Evolutionary conservation across 1,140 invertebrate genomes (phyloP), one percentile per base, ranked within the genome.

Genomic region (Antheraea pernyi): DNA sequence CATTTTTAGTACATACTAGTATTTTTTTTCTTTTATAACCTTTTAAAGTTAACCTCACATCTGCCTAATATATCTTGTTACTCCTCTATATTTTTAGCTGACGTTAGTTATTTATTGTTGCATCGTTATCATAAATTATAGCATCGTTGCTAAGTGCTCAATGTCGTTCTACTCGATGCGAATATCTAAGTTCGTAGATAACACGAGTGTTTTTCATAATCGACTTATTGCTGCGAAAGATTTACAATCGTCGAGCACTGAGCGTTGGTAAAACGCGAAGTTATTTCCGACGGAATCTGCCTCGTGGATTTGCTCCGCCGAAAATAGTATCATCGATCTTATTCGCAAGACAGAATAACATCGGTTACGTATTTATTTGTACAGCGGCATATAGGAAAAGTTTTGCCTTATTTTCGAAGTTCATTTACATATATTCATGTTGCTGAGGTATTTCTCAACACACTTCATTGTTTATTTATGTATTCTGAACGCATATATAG

Each of bases 251-350:
- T 71, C 13, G 46, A 53, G 64, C 63, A 65, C 74, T 68, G 76
- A 75, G 72, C 75, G 83, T 79, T 84, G 85, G 78, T 86, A 76
- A 83, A 82, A 81, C 79, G 76, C 74, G 67, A 68, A 84, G 89
- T 83, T 91, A 91, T 91, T 90, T 91, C 83, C 74, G 85, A 89
- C 77, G 81, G 82, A 89, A 90, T 91, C 80, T 78, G 84, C 81
- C 82, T 88, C 84, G 83, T 84, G 82, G 77, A 87, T 88, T 86
- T 78, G 86, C 81, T 82, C 77, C 67, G 80, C 76, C 85, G 72
- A 82, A 89, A 91, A 91, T 91, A 91, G 85, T 84, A 86, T 82
- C 86, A 86, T 88, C 86, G 81, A 86, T 85, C 79, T 87, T 89
- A 88, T 88, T 79, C 78, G 79, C 75, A 71, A 74, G 73, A 76